Conservation (phyloP, 2,888 invertebrate species). For the Clostera curtula region DNA sequence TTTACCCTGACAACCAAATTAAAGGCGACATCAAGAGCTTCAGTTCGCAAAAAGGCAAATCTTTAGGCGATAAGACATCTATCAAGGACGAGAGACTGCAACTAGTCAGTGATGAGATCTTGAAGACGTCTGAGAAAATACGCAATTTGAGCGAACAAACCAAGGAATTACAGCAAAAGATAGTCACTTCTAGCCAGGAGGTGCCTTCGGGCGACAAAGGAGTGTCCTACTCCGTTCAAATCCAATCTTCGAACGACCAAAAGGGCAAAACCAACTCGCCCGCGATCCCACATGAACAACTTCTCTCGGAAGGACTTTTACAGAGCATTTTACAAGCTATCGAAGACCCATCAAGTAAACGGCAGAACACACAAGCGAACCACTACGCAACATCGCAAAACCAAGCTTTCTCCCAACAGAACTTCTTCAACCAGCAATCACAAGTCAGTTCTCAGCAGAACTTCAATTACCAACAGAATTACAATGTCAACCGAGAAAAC, state of each 20-base stretch:
- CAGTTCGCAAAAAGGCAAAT: conserved; percentile 44
- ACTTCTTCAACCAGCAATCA: conserved; percentile 12
- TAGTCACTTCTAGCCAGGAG: conserved; percentile 41
- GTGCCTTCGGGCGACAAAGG: conserved; percentile 37
- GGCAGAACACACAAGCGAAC: too few species aligned
- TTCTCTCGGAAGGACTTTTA: conserved; percentile 84
- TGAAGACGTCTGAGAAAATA: conserved; percentile 58
- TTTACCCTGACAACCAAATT: conserved; percentile 34
- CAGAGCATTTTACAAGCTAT: conserved; percentile 89
- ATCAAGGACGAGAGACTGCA: conserved; percentile 45
- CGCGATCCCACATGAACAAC: conserved; percentile 80
- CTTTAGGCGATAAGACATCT: conserved; percentile 39
- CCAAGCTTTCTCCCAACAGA: too few species aligned
- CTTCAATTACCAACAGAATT: too few species aligned
- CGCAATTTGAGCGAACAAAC: conserved; percentile 54
- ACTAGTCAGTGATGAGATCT: conserved; percentile 51
- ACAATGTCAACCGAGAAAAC: too few species aligned
- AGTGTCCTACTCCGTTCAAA: conserved; percentile 83
- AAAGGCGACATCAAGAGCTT: conserved; percentile 31
- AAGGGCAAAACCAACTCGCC: conserved; percentile 52
- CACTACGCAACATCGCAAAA: too few species aligned
- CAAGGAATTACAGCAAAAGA: conserved; percentile 56
- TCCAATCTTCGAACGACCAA: conserved; percentile 78
- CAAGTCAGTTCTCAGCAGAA: conserved; percentile 19
- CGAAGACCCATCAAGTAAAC: conserved; percentile 77